Conservation (phyloP, 2,888 invertebrate genomes). For the Tiliacea citrago region DNA sequence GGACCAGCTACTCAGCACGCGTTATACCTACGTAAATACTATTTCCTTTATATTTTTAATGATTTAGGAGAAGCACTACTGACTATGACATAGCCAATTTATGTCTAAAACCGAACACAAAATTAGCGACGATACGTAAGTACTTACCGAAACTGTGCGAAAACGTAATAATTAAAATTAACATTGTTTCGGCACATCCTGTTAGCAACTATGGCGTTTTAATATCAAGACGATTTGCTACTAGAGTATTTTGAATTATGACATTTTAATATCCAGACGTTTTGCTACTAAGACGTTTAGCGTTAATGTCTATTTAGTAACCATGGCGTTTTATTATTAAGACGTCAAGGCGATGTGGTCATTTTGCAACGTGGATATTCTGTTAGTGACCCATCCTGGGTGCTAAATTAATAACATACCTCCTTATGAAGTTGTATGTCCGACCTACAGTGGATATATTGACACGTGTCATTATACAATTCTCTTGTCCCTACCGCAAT, state of each 20-base stretch:
- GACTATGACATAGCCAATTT: background rate
- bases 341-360: too few relatives aligned
- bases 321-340: too few relatives aligned
- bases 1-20: too few relatives aligned
- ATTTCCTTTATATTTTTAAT: background rate
- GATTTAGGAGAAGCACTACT: background rate
- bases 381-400: too few relatives aligned
- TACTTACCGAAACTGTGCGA: background rate
- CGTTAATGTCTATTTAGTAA: too few relatives aligned
- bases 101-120: background rate
- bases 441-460: background rate
- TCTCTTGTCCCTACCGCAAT: too few relatives aligned
- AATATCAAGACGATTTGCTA: too few relatives aligned
- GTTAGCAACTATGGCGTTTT: too few relatives aligned
- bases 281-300: too few relatives aligned
- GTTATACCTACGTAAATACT: background rate
- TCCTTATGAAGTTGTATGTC: background rate
- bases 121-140: background rate
- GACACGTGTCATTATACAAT: background rate
- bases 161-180: slow-evolving; percentile 30
- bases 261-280: too few relatives aligned
- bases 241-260: too few relatives aligned
- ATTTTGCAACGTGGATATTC: too few relatives aligned
- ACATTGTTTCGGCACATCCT: background rate
- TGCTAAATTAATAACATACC: background rate